These are phyloP conservation scores for Athalia circularis DNA, from an alignment of 2,888 invertebrate species.

Conservation along the genomic window DNA sequence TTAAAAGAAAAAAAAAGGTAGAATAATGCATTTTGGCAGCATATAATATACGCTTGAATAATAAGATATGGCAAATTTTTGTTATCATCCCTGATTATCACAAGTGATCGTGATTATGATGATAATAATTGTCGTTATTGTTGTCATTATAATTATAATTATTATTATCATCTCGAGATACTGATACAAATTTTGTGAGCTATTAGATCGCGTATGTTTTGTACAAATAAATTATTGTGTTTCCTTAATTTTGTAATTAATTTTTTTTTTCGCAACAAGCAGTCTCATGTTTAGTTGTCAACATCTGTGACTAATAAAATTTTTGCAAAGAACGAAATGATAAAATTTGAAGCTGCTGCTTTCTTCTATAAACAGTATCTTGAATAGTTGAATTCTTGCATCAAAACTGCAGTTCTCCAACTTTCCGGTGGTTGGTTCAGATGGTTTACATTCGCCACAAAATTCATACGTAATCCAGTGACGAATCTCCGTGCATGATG, in stretches of 20 bases:
- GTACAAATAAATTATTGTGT: conserved; percentile 28
- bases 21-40: conserved; percentile 33
- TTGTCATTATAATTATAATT: neutral
- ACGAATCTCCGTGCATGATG: no score
- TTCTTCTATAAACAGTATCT: conserved; percentile 23
- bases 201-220: conserved; percentile 4
- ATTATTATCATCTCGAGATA: conserved; percentile 14
- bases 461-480: no score
- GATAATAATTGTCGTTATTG: neutral
- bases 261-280: neutral
- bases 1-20: no score
- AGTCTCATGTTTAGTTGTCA: conserved; percentile 8
- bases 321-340: neutral
- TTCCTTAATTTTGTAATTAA: no score
- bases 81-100: conserved; percentile 28
- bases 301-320: conserved; percentile 17
- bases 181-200: conserved; percentile 36
- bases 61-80: conserved; percentile 22
- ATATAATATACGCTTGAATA: neutral
- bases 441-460: no score
- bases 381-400: neutral
- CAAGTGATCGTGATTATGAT: neutral
- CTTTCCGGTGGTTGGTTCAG: neutral
- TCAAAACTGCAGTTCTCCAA: conserved; percentile 1
- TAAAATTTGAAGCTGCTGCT: neutral